Evolutionary conservation across 2,888 invertebrate genomes (phyloP).

Genomic region (Sarcophaga subvicina): DNA sequence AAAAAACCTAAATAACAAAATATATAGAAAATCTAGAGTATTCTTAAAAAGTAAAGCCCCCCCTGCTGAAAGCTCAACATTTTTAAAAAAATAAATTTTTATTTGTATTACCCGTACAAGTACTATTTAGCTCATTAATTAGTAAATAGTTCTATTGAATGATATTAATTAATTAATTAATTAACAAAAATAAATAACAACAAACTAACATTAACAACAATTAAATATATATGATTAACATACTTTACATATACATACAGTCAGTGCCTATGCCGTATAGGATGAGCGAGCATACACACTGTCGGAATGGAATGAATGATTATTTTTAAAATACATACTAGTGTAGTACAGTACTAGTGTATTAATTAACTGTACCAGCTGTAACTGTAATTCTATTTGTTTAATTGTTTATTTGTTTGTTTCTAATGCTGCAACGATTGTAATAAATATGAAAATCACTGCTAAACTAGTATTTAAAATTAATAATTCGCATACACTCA

Average conservation of each 20-base stretch:
- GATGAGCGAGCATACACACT: neutral
- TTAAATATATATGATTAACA: neutral
- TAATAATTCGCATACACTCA: slow-evolving; percentile 8
- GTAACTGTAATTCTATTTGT: slow-evolving; percentile 19
- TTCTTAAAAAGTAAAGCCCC: slow-evolving; percentile 7
- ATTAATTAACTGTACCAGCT: neutral
- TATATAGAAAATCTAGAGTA: slow-evolving; percentile 9
- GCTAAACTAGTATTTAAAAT: slow-evolving; percentile 10
- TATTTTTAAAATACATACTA: neutral
- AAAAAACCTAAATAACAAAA: neutral
- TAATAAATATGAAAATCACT: slow-evolving; percentile 29
- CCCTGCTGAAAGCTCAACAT: slow-evolving; percentile 60
- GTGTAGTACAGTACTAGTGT: neutral
- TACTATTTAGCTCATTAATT: neutral
- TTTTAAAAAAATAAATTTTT: slow-evolving; percentile 28
- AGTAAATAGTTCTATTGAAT: neutral
- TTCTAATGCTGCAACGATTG: slow-evolving; percentile 34
- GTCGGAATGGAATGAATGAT: neutral
- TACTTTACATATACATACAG: neutral
- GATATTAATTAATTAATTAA: neutral
- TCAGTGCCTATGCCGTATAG: neutral
- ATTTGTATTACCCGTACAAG: neutral
- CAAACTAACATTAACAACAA: neutral
- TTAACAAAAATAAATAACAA: neutral
- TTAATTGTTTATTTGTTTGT: slow-evolving; percentile 32